Percentiles rank a stretch among this genome's conserved stretches.
Evolutionary conservation across 2,113 vertebrate species (phyloP).

Genomic region (Semnornis frantzii): DNA sequence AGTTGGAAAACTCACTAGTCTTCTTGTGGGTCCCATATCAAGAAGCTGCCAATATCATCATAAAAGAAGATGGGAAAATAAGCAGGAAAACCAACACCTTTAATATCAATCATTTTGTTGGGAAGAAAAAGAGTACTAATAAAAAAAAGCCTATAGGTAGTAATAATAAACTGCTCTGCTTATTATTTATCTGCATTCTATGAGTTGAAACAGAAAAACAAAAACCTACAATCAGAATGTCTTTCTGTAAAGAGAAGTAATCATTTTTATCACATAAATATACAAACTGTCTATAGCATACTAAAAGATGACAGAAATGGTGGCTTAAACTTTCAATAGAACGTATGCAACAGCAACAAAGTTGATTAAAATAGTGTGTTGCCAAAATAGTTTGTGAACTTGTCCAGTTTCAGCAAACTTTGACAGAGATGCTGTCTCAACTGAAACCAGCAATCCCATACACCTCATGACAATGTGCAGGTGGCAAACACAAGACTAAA

Average conservation of each 20-base stretch:
- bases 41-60: background rate
- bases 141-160: background rate
- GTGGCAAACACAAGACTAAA: background rate
- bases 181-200: background rate
- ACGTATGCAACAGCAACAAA: background rate
- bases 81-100: background rate
- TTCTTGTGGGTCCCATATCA: background rate
- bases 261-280: background rate
- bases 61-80: background rate
- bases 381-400: background rate
- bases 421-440: background rate
- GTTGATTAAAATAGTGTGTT: accelerated
- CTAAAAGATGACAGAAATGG: background rate
- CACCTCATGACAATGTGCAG: background rate
- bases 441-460: accelerated
- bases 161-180: background rate
- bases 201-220: background rate
- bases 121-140: background rate
- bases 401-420: background rate
- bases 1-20: background rate
- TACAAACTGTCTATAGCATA: background rate
- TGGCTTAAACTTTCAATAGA: background rate
- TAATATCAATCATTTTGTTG: background rate
- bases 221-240: background rate
- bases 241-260: background rate